Conservation (phyloP, 2,888 invertebrate species). For the Drosophila mayaguana region DNA sequence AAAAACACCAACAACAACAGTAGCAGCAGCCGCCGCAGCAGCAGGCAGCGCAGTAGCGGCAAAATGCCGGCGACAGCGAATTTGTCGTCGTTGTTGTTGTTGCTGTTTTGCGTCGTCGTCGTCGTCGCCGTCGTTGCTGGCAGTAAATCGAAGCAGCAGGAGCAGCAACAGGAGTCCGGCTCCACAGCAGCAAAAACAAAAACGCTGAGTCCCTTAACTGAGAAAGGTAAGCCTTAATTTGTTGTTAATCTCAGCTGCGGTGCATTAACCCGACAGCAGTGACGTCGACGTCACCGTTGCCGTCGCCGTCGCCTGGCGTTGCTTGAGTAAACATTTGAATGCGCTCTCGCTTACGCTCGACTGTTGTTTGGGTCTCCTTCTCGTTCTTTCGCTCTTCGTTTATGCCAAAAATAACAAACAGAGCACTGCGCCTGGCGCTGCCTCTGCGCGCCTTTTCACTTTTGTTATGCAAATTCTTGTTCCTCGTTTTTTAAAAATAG, state of each 20-base stretch:
- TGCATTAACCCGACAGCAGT: conserved; percentile 67
- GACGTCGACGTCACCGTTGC: conserved; percentile 23
- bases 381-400: conserved; percentile 30
- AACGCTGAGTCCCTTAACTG: conserved; percentile 56
- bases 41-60: conserved; percentile 53
- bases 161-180: conserved; percentile 59
- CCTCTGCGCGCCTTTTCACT: conserved; percentile 16
- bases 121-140: conserved; percentile 30
- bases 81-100: conserved; percentile 63
- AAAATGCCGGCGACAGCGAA: conserved; percentile 75
- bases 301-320: conserved; percentile 23
- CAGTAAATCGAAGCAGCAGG: conserved; percentile 50
- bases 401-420: conserved; percentile 73
- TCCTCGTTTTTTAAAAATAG: conserved; percentile 52
- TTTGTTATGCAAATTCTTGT: conserved; percentile 76
- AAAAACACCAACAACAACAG: conserved; percentile 30
- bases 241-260: conserved; percentile 57
- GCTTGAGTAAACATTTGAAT: conserved; percentile 62
- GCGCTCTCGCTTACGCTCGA: conserved; percentile 28
- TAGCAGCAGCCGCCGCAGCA: conserved; percentile 29
- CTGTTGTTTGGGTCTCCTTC: conserved; percentile 11
- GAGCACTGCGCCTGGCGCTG: conserved; percentile 7
- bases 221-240: conserved; percentile 67
- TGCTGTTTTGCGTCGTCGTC: conserved; percentile 53
- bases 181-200: conserved; percentile 43